Evolutionary conservation across 2,113 vertebrate genomes (phyloP).

Genomic region (Kryptolebias marmoratus): DNA sequence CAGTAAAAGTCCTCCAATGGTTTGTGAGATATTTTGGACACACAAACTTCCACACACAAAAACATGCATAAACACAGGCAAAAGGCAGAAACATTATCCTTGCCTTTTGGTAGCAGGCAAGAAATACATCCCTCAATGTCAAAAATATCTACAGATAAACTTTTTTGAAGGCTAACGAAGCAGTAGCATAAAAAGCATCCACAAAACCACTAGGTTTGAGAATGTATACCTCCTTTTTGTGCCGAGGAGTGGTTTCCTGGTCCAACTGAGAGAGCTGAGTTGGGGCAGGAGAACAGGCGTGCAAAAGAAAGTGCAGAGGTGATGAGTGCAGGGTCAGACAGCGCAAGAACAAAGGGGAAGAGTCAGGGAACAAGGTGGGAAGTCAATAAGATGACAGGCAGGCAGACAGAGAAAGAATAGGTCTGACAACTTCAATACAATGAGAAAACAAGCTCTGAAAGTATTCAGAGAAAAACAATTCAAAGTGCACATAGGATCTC

Average conservation of each 20-base stretch:
- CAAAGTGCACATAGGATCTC: constrained; percentile 16
- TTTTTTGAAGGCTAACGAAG: neutral
- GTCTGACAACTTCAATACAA: constrained; percentile 1
- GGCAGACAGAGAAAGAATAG: constrained; percentile 36
- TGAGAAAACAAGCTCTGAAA: constrained; percentile 20
- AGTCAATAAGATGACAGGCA: constrained; percentile 45
- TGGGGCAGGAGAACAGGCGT: constrained; percentile 77
- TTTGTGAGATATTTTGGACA: no score
- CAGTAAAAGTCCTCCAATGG: no score
- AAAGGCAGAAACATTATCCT: no score
- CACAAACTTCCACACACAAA: no score
- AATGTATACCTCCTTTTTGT: constrained; percentile 95
- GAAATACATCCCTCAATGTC: constrained; percentile 3
- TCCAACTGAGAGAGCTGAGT: constrained; percentile 88
- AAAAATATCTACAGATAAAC: neutral
- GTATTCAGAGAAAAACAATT: constrained; percentile 11
- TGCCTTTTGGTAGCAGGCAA: neutral
- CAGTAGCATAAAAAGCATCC: neutral
- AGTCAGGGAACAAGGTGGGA: constrained; percentile 59
- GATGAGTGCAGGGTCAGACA: constrained; percentile 53
- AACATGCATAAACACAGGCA: no score
- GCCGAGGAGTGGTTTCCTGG: constrained; percentile 92
- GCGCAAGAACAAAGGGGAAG: constrained; percentile 31
- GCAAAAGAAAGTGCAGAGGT: constrained; percentile 38
- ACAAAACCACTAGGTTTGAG: constrained; percentile 29